These are phyloP conservation scores for Origma solitaria DNA, from an alignment of 2,113 vertebrate species.

Conservation along the genomic window DNA sequence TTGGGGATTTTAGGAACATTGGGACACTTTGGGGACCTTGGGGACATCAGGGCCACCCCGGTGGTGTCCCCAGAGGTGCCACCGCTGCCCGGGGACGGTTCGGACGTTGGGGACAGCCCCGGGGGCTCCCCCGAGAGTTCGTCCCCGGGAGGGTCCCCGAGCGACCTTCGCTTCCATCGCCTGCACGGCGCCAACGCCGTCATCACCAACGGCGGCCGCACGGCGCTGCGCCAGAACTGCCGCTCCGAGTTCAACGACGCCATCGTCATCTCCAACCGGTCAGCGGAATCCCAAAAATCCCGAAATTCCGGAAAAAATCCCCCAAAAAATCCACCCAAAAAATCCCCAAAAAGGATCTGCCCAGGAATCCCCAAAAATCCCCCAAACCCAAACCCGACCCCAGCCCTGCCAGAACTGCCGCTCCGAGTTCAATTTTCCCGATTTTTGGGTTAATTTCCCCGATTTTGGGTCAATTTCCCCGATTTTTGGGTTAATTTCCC, in stretches of 20 bases:
- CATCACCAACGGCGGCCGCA: background rate
- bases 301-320: background rate
- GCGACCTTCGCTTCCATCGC: background rate
- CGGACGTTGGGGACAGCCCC: background rate
- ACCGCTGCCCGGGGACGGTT: fast-evolving
- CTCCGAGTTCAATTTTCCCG: no score
- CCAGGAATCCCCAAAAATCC: background rate
- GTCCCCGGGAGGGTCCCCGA: background rate
- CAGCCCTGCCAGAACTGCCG: no score
- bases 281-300: background rate
- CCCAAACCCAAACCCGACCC: no score
- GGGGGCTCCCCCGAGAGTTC: background rate
- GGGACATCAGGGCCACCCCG: no score
- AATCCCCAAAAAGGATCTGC: no score
- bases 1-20: background rate
- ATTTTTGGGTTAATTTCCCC: no score
- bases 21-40: no score
- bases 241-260: background rate
- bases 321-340: no score
- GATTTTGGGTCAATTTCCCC: no score
- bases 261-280: background rate
- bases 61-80: background rate
- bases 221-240: background rate
- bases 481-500: no score
- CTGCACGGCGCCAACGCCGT: background rate